Evolutionary conservation across 1,140 invertebrate genomes (phyloP), one percentile per base, ranked within the genome.

Genomic region (Scaptodrosophila lebanonensis): DNA sequence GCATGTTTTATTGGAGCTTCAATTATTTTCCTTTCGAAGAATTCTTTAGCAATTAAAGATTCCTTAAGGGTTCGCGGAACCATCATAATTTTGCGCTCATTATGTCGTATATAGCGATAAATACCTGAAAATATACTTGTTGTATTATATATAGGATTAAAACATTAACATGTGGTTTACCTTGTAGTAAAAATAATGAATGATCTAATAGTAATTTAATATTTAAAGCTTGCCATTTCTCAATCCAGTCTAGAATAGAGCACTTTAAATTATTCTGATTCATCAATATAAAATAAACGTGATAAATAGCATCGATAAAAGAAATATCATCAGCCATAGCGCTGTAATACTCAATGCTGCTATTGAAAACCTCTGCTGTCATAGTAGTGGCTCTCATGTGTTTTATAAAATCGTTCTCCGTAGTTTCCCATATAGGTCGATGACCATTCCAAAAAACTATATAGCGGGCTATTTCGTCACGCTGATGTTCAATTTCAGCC

Each of bases 391-490:
- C 88, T 66, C 93, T 90, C 82, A 95, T 95, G 52, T 92, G 88
- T 45, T 87, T 79, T 33, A 96, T 91, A 79, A 94, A 95, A 42
- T 90, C 87, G 25, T 93, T 91, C 86, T 95, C 95, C 66, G 95
- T 90, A 1, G 94, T 89, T 85, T 94, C 92, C 94, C 95, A 97
- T 49, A 96, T 91, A 50, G 93, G 92, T 13, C 90, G 86, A 73
- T 93, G 95, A 9, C 91, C 91, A 76, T 94, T 91, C 95, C 95
- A 97, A 49, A 89, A 90, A 43, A 88, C 89, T 29, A 94, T 85
- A 71, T 95, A 94, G 11, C 88, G 87, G 56, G 90, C 87, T 12
- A 93, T 79, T 50, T 91, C 88, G 20, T 83, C 65, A 11, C 91
- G 88, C 49, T 91, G 91, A 30, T 88, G 87, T 47, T 87, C 88